Evolutionary conservation across 2,888 invertebrate species (phyloP), one percentile per base, ranked within the genome.

Genomic region (Hypercompe scribonia): DNA sequence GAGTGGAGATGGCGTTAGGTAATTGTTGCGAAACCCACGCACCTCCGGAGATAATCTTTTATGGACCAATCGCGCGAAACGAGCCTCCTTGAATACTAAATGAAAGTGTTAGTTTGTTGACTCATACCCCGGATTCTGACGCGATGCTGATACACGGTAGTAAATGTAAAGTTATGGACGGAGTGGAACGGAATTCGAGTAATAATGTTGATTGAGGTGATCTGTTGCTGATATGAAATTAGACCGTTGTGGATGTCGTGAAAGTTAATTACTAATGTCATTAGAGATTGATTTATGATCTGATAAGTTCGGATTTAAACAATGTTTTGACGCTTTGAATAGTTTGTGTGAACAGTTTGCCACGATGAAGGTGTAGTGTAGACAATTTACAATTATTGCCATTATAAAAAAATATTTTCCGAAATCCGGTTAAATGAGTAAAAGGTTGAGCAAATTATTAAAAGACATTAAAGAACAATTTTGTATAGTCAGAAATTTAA

Each of bases 31-130:
- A 71, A 75, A 72, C 75, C 65, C 72, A 61, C 70, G 77, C 70
- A 78, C 74, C 71, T 72, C 72, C 64, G 64, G 63, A 78, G 81
- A 83, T 84, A 85, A 85, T 85, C 83, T 83, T 83, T 83, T 85
- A 83, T 83, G 77, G 84, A 83, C 84, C 78, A 81, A 85, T 85
- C 78, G 69, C 73, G 54, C 36, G 70, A 70, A 81, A 85, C 77
- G 77, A 78, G 73, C 68, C 70, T 75, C 77, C 70, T 67, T 72
- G 75, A 65, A 77, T 72, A 68, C 74, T 71, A 70, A 78, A 78
- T 67, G 65, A 72, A 74, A 58, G 81, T 77, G 67, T 54, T 76
- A 74, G 71, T 78, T 82, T 73, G 77, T 36, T 64, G 76, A 73
- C 73, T 77, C 76, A 71, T 73, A 65, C 36, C 68, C 21, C 69